These are phyloP conservation scores for Phrynocephalus versicolor DNA, from an alignment of 2,113 vertebrate species.

Conservation along the genomic window DNA sequence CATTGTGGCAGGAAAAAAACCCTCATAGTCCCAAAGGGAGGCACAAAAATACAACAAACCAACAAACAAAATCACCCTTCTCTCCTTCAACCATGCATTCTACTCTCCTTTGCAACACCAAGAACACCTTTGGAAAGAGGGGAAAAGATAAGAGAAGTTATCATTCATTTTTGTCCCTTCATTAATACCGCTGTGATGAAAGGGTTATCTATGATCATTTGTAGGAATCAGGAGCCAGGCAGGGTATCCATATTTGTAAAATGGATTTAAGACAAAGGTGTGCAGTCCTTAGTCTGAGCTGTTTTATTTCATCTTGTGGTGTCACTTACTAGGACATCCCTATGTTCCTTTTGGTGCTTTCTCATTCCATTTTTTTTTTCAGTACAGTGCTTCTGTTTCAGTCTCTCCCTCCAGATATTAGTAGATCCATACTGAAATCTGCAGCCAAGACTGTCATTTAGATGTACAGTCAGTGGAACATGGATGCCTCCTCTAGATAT, in stretches of 20 bases:
- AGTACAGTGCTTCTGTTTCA: neutral
- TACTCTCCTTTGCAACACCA: conserved; percentile 24
- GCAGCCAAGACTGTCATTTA: neutral
- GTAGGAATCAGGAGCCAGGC: conserved; percentile 2
- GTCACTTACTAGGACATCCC: neutral
- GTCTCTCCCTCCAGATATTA: conserved; percentile 16
- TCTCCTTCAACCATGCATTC: neutral
- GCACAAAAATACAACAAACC: conserved; percentile 8
- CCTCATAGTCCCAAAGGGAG: neutral
- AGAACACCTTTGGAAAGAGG: conserved; percentile 43
- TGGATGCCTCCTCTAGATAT: neutral
- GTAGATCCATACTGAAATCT: neutral
- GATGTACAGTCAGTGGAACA: neutral
- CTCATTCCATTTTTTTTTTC: neutral
- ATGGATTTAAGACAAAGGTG: neutral
- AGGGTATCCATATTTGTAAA: neutral
- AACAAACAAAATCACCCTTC: neutral
- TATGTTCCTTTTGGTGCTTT: conserved; percentile 3
- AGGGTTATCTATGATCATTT: conserved; percentile 16
- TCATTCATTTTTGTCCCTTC: conserved; percentile 29
- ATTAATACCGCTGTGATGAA: neutral
- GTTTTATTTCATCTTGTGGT: neutral
- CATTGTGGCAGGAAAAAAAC: neutral
- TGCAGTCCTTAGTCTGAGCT: neutral
- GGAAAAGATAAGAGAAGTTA: conserved; percentile 8